These are phyloP conservation scores for Polydrusus tereticollis DNA, from an alignment of 2,888 invertebrate species.

Conservation along the genomic window DNA sequence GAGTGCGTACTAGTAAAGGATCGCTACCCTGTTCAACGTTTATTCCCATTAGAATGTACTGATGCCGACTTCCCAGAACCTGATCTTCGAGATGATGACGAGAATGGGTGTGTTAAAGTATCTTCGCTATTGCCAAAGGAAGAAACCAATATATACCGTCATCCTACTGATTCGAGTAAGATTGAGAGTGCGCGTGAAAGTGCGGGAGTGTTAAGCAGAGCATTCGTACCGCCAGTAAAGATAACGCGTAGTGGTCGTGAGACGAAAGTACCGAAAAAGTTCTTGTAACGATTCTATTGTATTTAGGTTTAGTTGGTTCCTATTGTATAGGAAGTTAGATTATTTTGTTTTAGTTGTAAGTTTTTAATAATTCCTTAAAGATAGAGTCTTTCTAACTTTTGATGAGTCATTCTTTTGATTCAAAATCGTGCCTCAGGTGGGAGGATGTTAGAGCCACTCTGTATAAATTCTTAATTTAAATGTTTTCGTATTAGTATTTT, in stretches of 20 bases:
- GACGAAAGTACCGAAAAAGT: background rate
- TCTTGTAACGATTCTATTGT: background rate
- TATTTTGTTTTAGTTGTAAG: no score
- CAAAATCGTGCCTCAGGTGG: no score
- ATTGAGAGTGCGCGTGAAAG: background rate
- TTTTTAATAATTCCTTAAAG: no score
- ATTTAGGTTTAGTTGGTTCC: background rate
- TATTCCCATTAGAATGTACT: conserved; percentile 44
- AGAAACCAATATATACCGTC: no score
- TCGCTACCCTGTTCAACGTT: conserved; percentile 41
- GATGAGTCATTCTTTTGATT: no score
- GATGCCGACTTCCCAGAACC: background rate
- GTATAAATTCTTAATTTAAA: no score
- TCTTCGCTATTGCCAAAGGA: no score
- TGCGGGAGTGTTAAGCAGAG: background rate
- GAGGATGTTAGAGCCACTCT: no score
- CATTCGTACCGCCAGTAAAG: background rate
- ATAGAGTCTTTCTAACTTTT: no score
- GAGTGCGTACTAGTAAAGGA: conserved; percentile 33
- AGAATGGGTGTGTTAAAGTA: background rate
- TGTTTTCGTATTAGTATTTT: no score
- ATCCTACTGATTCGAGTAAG: no score
- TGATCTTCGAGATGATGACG: background rate
- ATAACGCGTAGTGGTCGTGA: background rate
- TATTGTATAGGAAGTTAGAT: no score